Evolutionary conservation across 1,140 invertebrate species (phyloP), one percentile per base, ranked within the genome.

Genomic region (Mesaphorura yosii): DNA sequence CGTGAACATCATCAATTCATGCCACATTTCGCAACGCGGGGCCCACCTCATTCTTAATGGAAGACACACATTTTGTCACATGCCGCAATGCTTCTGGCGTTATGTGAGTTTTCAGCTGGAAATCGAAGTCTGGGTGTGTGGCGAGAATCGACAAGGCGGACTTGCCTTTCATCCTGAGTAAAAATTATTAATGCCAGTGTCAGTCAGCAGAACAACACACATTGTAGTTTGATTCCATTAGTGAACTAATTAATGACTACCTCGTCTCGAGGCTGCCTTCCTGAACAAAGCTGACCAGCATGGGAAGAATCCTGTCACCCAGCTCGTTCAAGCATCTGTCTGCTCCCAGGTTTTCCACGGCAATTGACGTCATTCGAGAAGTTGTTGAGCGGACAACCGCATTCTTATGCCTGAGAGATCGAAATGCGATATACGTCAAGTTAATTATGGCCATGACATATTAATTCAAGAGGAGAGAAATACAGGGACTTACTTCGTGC

Each of bases 231-330:
- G 34, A 12, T 37, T 37, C 12, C 12, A n/a, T 19, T n/a, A 42
- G 17, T 42, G 7, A 22, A 17, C 10, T 42, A 19, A 12, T 19
- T 10, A 6, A 46, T 46, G 15, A 6, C 48, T 70, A 83, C 75
- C 92, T 80, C 0, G 89, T 86, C 57, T 91, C 86, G 19, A 87
- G 75, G 66, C 82, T 87, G 14, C 86, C 84, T 67, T 96, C 92
- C 6, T 80, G 81, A 1, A 91, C 68, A 53, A 92, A 78, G 63
- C 86, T 85, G 1, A 88, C 85, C 2, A 82, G 81, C 0, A 83
- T 78, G 20, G 80, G 75, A 28, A 97, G 69, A 31, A 94, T 73
- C 60, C 83, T 80, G 55, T 91, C 86, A 0, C 81, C 76, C 63
- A 86, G 69, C 4, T 73, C 73, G 44, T 76, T 77, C 59, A 94